Conservation (phyloP, 2,113 vertebrate genomes). For the Notarius lentiginosus region DNA sequence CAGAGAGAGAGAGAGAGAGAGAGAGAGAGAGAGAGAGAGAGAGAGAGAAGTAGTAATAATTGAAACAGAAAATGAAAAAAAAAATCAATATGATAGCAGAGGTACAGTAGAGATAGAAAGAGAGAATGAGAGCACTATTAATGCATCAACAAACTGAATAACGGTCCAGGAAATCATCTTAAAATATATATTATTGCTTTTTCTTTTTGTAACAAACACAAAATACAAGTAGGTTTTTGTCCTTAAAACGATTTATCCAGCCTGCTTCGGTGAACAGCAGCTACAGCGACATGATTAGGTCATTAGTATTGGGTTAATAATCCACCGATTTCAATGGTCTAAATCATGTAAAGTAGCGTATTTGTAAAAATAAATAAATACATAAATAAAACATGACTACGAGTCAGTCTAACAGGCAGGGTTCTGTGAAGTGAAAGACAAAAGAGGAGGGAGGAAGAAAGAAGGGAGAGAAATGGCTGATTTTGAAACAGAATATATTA, state of each 20-base stretch:
- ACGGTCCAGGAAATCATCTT: background rate
- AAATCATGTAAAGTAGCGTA: background rate
- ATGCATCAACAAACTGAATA: background rate
- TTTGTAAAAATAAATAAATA: background rate
- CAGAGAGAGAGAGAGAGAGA: background rate
- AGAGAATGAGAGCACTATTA: background rate
- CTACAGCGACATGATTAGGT: background rate
- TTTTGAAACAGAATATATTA: constrained; percentile 8
- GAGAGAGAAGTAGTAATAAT: background rate
- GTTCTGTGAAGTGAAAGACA: background rate
- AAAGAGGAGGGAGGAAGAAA: background rate
- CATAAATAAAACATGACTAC: background rate
- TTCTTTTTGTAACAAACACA: background rate
- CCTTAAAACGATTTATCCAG: background rate
- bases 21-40: background rate
- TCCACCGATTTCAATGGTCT: no score
- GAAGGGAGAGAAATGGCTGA: background rate
- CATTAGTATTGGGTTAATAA: background rate
- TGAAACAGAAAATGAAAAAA: background rate
- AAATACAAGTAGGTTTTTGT: background rate
- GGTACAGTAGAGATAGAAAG: background rate
- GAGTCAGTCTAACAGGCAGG: background rate
- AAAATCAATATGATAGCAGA: background rate
- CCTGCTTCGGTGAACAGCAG: background rate
- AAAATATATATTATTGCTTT: background rate